Evolutionary conservation across 1,140 invertebrate genomes (phyloP).

Genomic region (Anoplolepis gracilipes): DNA sequence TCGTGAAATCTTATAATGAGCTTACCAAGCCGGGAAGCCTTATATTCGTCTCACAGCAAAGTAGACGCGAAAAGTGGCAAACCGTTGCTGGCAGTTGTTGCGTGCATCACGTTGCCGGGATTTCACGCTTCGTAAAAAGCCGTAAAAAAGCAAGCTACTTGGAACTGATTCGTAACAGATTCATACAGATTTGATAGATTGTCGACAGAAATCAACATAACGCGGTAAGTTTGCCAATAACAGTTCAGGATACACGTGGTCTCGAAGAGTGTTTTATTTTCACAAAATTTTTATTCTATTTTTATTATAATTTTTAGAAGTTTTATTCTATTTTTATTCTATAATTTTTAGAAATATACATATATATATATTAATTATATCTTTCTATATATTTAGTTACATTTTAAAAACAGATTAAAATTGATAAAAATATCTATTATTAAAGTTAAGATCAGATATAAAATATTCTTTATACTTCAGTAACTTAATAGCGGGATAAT

Average conservation of each 20-base stretch:
- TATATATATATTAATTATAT: background rate
- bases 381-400: background rate
- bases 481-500: background rate
- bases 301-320: no score
- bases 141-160: conserved; percentile 2
- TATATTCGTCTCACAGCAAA: conserved; percentile 48
- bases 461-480: background rate
- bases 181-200: conserved; percentile 20
- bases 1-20: conserved; percentile 76
- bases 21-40: conserved; percentile 74
- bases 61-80: conserved; percentile 50
- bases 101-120: conserved; percentile 13
- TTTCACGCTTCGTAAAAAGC: conserved; percentile 22
- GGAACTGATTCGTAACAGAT: background rate
- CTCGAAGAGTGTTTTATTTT: background rate
- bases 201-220: conserved; percentile 27
- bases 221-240: conserved; percentile 53
- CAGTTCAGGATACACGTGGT: background rate
- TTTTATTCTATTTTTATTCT: background rate
- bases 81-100: conserved; percentile 59
- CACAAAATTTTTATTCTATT: background rate
- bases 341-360: background rate
- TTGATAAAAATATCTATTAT: background rate
- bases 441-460: background rate
- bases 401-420: background rate